Conservation (phyloP, 2,113 vertebrate species). For the Cichladusa arquata region DNA sequence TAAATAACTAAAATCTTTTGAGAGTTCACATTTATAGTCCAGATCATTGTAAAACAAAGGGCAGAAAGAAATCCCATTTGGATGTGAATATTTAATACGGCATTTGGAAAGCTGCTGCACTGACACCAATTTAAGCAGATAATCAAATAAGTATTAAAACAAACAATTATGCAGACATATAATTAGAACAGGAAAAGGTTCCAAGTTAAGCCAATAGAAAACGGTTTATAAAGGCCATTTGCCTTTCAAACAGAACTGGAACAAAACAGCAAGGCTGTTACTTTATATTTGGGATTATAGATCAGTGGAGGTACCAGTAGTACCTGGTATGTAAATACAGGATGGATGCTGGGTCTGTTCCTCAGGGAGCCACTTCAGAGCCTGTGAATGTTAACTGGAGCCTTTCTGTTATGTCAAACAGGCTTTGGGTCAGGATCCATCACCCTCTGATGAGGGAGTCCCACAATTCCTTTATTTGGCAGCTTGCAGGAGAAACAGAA, state of each 20-base stretch:
- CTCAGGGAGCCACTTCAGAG: not conserved
- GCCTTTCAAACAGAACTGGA: not conserved
- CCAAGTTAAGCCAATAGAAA: not conserved
- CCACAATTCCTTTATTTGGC: not conserved
- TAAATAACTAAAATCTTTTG: not conserved
- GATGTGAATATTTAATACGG: not conserved
- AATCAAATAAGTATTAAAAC: conserved; percentile 37
- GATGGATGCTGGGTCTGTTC: not conserved
- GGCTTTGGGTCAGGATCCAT: not conserved
- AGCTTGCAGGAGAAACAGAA: not conserved
- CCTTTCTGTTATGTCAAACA: not conserved
- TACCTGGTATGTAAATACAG: not conserved
- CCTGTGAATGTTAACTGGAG: not conserved
- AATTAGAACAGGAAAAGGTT: conserved; percentile 6
- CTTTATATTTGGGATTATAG: not conserved
- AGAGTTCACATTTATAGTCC: not conserved
- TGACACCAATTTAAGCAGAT: conserved; percentile 3
- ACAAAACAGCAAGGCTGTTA: not conserved
- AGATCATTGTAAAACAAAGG: not conserved
- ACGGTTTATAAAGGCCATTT: not conserved
- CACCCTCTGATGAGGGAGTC: not conserved
- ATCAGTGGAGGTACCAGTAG: not conserved
- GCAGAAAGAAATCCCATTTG: conserved; percentile 19
- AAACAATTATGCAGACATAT: conserved; percentile 1
- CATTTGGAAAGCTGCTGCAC: not conserved